phyloP scores from a whole-genome alignment of 2,888 invertebrate genomes.

The Chesias legatella region DNA sequence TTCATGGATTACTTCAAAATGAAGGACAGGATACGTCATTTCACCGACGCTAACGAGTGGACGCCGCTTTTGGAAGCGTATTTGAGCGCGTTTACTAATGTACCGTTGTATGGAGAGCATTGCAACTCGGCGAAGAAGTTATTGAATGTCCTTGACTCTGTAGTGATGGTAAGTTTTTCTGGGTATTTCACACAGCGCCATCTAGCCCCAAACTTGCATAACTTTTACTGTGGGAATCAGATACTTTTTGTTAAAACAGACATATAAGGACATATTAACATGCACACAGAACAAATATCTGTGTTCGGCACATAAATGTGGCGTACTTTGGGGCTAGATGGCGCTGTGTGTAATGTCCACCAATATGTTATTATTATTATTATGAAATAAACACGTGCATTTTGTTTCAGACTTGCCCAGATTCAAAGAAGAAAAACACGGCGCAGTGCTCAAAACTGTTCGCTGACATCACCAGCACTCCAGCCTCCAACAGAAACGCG shows the following conservation, averaged over 20 bases:
- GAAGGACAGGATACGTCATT: constrained; percentile 53
- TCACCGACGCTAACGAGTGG: constrained; percentile 41
- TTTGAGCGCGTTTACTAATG: constrained; percentile 41
- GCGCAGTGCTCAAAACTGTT: constrained; percentile 50
- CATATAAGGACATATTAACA: too few relatives aligned
- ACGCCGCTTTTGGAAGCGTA: constrained; percentile 36
- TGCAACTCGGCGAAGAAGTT: constrained; percentile 62
- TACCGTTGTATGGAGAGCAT: constrained; percentile 51
- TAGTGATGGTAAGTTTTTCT: constrained; percentile 54
- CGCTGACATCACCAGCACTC: constrained; percentile 39
- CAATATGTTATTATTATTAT: too few relatives aligned
- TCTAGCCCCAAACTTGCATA: too few relatives aligned
- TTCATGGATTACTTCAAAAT: constrained; percentile 68
- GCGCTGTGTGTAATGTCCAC: too few relatives aligned
- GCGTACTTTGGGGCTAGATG: too few relatives aligned
- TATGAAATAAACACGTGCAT: too few relatives aligned
- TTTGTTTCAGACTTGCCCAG: constrained; percentile 58
- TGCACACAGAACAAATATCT: too few relatives aligned
- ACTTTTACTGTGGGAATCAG: too few relatives aligned
- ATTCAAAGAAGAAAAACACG: constrained; percentile 43
- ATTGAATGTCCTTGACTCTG: constrained; percentile 61
- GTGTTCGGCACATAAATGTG: too few relatives aligned
- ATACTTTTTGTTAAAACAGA: too few relatives aligned
- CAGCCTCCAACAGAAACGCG: constrained; percentile 29
- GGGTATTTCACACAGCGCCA: too few relatives aligned